phyloP scores from a whole-genome alignment of 2,888 invertebrate genomes.

The Heliconius erato region DNA sequence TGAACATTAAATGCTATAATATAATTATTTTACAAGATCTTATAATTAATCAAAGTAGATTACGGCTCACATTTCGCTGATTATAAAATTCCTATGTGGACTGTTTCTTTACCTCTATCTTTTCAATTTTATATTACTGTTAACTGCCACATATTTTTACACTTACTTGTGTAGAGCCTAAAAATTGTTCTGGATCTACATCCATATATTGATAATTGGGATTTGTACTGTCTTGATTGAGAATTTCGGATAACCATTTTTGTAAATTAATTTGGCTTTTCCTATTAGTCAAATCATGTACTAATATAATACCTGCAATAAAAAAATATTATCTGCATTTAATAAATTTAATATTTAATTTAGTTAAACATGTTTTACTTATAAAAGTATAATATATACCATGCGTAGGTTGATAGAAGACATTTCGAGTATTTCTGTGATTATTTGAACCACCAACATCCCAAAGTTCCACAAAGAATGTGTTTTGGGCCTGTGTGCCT shows the following conservation, averaged over 20 bases:
- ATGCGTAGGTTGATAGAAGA: conserved; percentile 97
- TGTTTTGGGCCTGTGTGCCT: conserved; percentile 95
- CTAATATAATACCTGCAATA: conserved; percentile 93
- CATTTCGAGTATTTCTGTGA: conserved; percentile 96
- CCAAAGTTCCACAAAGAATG: conserved; percentile 98
- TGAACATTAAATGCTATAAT: too few relatives aligned
- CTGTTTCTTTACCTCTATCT: too few relatives aligned
- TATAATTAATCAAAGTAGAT: too few relatives aligned
- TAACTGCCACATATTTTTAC: neutral
- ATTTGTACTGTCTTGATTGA: conserved; percentile 89
- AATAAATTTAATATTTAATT: too few relatives aligned
- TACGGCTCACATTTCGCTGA: too few relatives aligned
- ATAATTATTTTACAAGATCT: too few relatives aligned
- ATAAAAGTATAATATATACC: conserved; percentile 80
- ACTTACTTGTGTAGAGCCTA: conserved; percentile 90
- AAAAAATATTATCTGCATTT: neutral
- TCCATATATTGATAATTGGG: conserved; percentile 86
- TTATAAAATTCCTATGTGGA: too few relatives aligned
- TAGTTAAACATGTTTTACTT: neutral
- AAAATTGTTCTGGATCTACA: conserved; percentile 94
- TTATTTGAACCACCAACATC: conserved; percentile 98
- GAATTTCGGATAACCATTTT: conserved; percentile 96
- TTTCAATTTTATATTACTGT: too few relatives aligned
- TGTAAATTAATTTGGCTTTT: conserved; percentile 97
- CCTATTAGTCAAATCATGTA: conserved; percentile 98